Conservation (phyloP, 1,140 invertebrate species). For the Bombus superbus region DNA sequence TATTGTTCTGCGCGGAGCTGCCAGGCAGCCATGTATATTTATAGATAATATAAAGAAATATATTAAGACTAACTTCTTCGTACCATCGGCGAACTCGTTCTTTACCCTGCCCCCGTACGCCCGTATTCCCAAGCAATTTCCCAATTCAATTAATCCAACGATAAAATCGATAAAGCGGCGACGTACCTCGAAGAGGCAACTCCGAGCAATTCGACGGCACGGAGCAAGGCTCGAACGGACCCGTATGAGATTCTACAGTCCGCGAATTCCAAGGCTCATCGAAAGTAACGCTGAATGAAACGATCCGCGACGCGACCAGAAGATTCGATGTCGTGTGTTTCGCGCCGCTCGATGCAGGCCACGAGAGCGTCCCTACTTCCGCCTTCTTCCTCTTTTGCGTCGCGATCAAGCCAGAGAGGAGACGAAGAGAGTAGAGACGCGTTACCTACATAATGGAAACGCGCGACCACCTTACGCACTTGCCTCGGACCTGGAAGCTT, state of each 20-base stretch:
- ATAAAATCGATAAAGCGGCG: not conserved
- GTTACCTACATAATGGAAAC: constrained; percentile 75
- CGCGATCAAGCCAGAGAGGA: not conserved
- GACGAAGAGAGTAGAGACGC: constrained; percentile 56
- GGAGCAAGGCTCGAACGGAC: not conserved
- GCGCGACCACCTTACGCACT: constrained; percentile 74
- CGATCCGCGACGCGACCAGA: not conserved
- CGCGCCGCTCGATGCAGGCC: constrained; percentile 70
- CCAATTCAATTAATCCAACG: constrained; percentile 27
- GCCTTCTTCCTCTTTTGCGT: constrained; percentile 45
- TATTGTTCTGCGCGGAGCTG: constrained; percentile 55
- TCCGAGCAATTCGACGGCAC: not conserved
- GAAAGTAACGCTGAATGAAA: constrained; percentile 51
- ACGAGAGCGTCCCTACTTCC: constrained; percentile 66
- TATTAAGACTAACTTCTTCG: constrained; percentile 54
- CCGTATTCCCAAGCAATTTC: too few species aligned
- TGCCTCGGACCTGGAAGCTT: constrained; percentile 37
- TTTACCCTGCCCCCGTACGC: not conserved
- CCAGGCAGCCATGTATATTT: constrained; percentile 59
- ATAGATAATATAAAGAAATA: constrained; percentile 61
- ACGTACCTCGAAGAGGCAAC: not conserved
- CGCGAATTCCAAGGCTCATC: constrained; percentile 20
- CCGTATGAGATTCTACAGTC: not conserved
- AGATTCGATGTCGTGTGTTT: not conserved
- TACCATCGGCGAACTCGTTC: not conserved